Percentiles rank a stretch among this genome's conserved stretches.
phyloP scores from a whole-genome alignment of 2,113 vertebrate species.

The Chiloscyllium plagiosum region DNA sequence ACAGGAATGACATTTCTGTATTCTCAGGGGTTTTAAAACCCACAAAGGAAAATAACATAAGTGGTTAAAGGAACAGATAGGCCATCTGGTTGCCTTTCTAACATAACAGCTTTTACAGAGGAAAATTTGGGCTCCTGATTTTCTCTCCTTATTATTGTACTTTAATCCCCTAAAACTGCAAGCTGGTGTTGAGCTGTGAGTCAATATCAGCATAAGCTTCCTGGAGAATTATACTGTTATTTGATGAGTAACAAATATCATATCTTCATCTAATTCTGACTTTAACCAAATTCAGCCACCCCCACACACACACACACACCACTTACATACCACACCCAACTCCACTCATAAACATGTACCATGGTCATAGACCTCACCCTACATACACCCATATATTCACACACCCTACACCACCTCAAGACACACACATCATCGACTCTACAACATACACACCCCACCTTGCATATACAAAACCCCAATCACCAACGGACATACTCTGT shows the following conservation, averaged over 20 bases:
- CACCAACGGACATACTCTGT: not conserved
- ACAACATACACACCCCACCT: not conserved
- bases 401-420: not conserved
- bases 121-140: not conserved
- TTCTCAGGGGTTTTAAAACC: conserved; percentile 37
- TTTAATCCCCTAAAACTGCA: not conserved
- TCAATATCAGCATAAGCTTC: not conserved
- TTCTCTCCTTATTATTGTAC: not conserved
- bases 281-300: not conserved
- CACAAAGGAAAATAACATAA: conserved; percentile 25
- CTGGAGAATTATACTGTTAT: not conserved
- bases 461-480: not conserved
- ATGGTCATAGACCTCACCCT: not conserved
- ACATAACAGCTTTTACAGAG: not conserved
- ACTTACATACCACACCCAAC: not conserved
- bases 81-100: not conserved
- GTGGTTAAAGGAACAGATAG: not conserved
- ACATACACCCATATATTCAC: not conserved
- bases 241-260: not conserved
- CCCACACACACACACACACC: too few relatives aligned
- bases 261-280: not conserved
- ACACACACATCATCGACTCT: not conserved
- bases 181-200: not conserved
- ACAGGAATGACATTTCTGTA: conserved; percentile 29
- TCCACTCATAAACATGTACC: not conserved